Evolutionary conservation across 1,140 invertebrate species (phyloP).

Genomic region (Papilio glaucus): DNA sequence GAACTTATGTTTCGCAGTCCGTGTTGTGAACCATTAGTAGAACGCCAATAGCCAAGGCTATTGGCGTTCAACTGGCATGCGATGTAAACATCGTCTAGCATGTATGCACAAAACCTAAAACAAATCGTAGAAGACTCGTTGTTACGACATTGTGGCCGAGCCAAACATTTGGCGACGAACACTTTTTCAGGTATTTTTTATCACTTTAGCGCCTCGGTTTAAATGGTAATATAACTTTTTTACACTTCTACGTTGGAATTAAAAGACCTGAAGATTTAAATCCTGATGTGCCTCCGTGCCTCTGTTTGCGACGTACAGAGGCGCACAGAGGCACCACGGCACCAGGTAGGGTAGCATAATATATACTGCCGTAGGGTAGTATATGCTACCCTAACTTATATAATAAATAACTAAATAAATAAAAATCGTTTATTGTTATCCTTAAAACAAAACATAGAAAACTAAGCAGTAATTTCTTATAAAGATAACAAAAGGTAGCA

Average conservation of each 20-base stretch:
- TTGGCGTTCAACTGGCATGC: background rate
- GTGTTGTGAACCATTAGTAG: background rate
- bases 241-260: background rate
- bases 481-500: too few species aligned
- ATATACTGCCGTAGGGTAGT: too few species aligned
- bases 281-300: too few species aligned
- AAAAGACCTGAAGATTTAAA: constrained; percentile 11
- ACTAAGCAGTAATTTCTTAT: too few species aligned
- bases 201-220: constrained; percentile 13
- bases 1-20: background rate
- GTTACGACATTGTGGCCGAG: background rate
- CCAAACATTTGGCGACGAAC: constrained; percentile 12
- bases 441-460: too few species aligned
- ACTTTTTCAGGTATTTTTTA: constrained; percentile 18
- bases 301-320: too few species aligned
- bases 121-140: constrained; percentile 2
- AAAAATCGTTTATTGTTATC: too few species aligned
- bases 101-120: constrained; percentile 3
- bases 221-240: background rate
- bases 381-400: too few species aligned
- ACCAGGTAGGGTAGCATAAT: too few species aligned
- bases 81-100: constrained; percentile 15
- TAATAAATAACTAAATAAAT: too few species aligned
- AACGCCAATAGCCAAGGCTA: too few species aligned
- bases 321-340: too few species aligned